A percentile compares a stretch with the other conserved stretches of the same genome.
Evolutionary conservation across 2,888 invertebrate genomes (phyloP).

Genomic region (Mythimna vitellina): DNA sequence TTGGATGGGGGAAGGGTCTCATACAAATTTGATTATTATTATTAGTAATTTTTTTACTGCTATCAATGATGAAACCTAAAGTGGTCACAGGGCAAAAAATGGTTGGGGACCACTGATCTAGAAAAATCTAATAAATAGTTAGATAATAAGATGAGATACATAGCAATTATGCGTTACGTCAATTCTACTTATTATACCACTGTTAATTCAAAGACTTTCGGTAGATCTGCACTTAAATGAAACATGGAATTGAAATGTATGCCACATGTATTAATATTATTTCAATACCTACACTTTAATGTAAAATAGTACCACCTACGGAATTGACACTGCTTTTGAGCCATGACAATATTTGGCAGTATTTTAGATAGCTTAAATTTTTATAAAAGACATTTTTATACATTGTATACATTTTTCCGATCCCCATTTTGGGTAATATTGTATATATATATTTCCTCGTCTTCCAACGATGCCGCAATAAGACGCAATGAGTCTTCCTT

Average conservation of each 20-base stretch:
- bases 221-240: conserved; percentile 29
- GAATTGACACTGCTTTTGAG: background rate
- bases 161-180: background rate
- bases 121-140: background rate
- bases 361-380: conserved; percentile 9
- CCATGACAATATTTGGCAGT: conserved; percentile 3
- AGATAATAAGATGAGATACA: too few species aligned
- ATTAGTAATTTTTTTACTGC: too few species aligned
- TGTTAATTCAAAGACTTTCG: conserved; percentile 8
- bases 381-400: conserved; percentile 26
- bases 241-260: conserved; percentile 5
- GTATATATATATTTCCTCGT: conserved; percentile 23
- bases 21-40: too few species aligned
- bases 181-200: background rate
- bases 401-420: conserved; percentile 2
- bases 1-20: too few species aligned
- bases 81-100: too few species aligned
- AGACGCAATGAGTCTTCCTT: conserved; percentile 54
- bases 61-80: too few species aligned
- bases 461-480: conserved; percentile 56
- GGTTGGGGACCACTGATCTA: too few species aligned
- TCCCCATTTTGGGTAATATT: conserved; percentile 16
- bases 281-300: background rate
- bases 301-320: background rate
- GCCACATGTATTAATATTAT: background rate